Base-by-base conservation (phyloP, 2,797 vertebrate species). In the Molothrus aeneus region DNA sequence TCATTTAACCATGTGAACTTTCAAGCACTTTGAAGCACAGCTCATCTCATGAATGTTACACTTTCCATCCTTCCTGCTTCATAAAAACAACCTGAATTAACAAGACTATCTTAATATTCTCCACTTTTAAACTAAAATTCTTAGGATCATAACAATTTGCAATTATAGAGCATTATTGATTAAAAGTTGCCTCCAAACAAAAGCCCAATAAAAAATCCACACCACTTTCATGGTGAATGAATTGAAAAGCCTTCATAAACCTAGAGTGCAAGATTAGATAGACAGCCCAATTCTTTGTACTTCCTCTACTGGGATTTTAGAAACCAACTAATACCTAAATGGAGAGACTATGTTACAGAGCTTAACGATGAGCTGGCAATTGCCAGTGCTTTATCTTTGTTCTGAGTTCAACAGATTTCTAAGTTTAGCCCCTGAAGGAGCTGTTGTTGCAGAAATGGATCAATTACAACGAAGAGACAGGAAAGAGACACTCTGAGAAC, bases 181-280 rank as follows among this genome's bases (percentile, higher is more conserved):
- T 81, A 91, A 83, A 97, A 95, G 31, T 21, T 66, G 54, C n/a
- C 31, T 90, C 34, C 80, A 89, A 89, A 91, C 42, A 80, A 88
- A 90, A 80, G 29, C 31, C 15, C 63, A 50, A 64, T 48, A 65
- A 70, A 72, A 89, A 85, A 90, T 51, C 75, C 69, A 90, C 47
- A 20, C 32, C 57, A 45, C 14, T 70, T 90, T 64, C 40, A 70
- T 3, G 3, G 21, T 45, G 45, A 86, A 38, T 34, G 19, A 38
- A 56, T 29, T 57, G 26, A 60, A 40, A 59, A 77, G 32, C 14
- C 32, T 56, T 21, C 65, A 54, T 25, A 78, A 73, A 73, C 14
- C 12, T 51, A 5, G 60, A 90, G 12, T 1, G 2, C 34, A 71
- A 59, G 65, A 72, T 24, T 28, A 90, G 72, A 72, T 54, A 85